These are phyloP conservation scores for Hypomesus transpacificus DNA, from an alignment of 2,113 vertebrate species.

Conservation along the genomic window DNA sequence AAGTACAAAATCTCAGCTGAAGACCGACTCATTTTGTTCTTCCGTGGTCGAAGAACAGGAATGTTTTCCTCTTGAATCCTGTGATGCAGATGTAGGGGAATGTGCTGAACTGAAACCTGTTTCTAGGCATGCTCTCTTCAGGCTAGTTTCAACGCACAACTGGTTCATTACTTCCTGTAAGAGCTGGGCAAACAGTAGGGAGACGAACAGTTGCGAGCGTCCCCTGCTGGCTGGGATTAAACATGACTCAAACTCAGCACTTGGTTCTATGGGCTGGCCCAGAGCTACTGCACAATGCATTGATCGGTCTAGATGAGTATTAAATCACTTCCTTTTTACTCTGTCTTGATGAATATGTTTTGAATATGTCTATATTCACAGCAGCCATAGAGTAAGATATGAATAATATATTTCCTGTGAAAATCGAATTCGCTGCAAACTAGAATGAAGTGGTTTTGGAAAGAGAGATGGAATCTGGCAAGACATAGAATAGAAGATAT, in stretches of 20 bases:
- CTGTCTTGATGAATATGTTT: constrained; percentile 26
- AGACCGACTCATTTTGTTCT: no score
- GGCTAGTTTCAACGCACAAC: not conserved
- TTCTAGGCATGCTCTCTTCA: no score
- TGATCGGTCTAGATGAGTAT: not conserved
- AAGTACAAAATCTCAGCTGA: no score
- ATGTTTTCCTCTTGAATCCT: no score
- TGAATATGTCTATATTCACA: constrained; percentile 2
- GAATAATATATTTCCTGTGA: constrained; percentile 2
- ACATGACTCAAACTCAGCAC: not conserved
- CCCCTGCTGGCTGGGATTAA: constrained; percentile 32
- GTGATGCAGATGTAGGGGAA: no score
- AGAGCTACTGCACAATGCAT: constrained; percentile 1
- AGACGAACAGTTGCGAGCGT: constrained; percentile 15
- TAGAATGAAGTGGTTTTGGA: constrained; percentile 4
- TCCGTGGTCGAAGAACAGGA: no score
- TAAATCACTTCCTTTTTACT: constrained; percentile 18
- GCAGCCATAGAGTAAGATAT: not conserved
- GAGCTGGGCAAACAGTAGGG: not conserved
- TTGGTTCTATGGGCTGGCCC: not conserved
- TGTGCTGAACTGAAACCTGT: no score
- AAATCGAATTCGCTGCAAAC: not conserved
- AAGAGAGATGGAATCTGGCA: not conserved
- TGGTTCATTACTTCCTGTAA: not conserved
- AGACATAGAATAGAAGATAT: not conserved